Conservation (phyloP, 2,797 vertebrate genomes). For the Coregonus ussuriensis region DNA sequence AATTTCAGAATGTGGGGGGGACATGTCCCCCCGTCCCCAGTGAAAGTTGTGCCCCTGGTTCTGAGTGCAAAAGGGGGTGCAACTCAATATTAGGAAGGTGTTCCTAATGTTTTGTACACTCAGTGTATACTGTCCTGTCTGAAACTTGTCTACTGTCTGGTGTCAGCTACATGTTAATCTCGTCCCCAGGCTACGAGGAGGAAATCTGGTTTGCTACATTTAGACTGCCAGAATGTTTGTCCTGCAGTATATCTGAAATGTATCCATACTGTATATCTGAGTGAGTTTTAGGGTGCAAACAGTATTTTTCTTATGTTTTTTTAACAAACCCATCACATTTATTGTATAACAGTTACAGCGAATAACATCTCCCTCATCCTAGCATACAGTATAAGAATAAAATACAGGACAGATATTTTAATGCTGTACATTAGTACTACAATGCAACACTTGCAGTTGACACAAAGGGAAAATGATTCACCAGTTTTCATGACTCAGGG, state of each 20-base stretch:
- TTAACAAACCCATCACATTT: neutral
- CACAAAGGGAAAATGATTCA: neutral
- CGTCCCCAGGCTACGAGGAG: neutral
- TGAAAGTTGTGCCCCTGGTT: no score
- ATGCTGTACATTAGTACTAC: neutral
- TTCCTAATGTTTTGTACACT: no score
- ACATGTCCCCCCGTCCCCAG: no score
- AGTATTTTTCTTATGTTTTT: neutral
- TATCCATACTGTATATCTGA: neutral
- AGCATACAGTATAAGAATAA: no score
- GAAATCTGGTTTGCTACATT: neutral
- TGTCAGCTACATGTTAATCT: neutral
- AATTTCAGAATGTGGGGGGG: no score
- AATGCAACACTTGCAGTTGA: neutral
- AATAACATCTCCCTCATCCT: no score
- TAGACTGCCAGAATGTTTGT: neutral
- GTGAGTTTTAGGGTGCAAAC: conserved; percentile 1
- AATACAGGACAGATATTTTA: neutral
- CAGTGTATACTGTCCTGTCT: neutral
- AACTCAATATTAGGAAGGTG: no score
- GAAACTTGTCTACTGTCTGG: neutral
- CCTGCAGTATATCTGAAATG: no score
- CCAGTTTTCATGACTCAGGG: neutral
- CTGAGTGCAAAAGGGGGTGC: no score
- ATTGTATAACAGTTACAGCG: no score